phyloP scores from a whole-genome alignment of 2,888 invertebrate species.

The Thymelicus lineola region DNA sequence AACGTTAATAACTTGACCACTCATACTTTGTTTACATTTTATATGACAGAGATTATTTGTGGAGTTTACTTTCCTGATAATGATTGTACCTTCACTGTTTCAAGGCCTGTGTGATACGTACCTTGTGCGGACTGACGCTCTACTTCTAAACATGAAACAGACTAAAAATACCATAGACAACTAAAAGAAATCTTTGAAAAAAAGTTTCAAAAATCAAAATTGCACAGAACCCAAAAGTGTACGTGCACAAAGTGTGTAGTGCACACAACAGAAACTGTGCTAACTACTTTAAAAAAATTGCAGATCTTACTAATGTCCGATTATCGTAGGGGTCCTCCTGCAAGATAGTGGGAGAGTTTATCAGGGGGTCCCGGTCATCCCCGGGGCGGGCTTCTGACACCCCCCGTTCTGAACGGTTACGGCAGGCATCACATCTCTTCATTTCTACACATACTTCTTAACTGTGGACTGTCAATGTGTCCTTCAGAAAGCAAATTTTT shows the following conservation, averaged over 20 bases:
- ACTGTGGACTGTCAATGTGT: constrained; percentile 74
- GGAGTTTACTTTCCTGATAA: constrained; percentile 42
- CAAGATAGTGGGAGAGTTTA: constrained; percentile 65
- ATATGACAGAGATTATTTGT: constrained; percentile 48
- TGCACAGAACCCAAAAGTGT: constrained; percentile 34
- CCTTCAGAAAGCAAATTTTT: constrained; percentile 51
- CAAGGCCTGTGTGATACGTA: constrained; percentile 23
- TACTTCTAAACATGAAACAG: constrained; percentile 32
- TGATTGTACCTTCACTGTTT: constrained; percentile 10
- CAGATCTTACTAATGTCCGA: constrained; percentile 71
- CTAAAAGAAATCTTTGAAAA: constrained; percentile 9
- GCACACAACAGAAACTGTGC: constrained; percentile 52
- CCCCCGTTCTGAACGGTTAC: constrained; percentile 70
- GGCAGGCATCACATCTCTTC: constrained; percentile 76
- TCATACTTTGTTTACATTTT: constrained; percentile 60
- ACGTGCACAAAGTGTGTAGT: constrained; percentile 43
- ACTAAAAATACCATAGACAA: constrained; percentile 33
- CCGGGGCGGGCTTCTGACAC: constrained; percentile 53
- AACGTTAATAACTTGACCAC: constrained; percentile 57
- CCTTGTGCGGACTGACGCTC: constrained; percentile 10
- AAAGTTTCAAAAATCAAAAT: constrained; percentile 27
- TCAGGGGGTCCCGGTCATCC: constrained; percentile 70
- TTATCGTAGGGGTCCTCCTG: constrained; percentile 72
- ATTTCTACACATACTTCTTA: constrained; percentile 81
- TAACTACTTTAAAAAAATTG: constrained; percentile 55